Percentiles rank a stretch among this genome's conserved stretches.
Conservation (phyloP, 2,888 invertebrate genomes). For the Gymnoscelis rufifasciata region DNA sequence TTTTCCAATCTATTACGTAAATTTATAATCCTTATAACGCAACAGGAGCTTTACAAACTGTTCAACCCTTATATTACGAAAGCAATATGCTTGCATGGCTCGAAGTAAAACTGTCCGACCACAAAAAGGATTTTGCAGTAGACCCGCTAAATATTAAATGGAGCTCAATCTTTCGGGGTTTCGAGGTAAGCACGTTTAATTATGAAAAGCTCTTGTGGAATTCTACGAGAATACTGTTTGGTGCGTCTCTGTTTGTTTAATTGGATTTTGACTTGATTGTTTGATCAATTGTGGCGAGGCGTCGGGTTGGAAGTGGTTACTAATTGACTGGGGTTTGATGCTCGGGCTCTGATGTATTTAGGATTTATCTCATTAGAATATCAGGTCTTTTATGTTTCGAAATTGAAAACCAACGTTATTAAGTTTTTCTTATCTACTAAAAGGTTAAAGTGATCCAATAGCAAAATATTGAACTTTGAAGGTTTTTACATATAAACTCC, state of each 20-base stretch:
- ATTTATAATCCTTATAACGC: not conserved
- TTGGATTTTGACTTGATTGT: constrained; percentile 9
- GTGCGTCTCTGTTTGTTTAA: constrained; percentile 9
- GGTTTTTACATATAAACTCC: too few species aligned
- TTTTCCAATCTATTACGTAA: too few species aligned
- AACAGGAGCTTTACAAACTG: constrained; percentile 10
- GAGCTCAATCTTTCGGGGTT: constrained; percentile 57
- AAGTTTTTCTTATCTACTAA: too few species aligned
- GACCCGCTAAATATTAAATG: constrained; percentile 70
- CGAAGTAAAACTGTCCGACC: constrained; percentile 59
- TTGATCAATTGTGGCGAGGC: constrained; percentile 4
- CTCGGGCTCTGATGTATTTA: not conserved
- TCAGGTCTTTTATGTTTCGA: too few species aligned
- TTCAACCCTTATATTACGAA: constrained; percentile 14
- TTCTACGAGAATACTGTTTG: constrained; percentile 5
- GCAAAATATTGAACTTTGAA: too few species aligned
- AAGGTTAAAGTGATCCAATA: too few species aligned
- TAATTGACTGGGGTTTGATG: constrained; percentile 5
- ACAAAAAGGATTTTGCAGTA: constrained; percentile 72
- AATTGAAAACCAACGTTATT: too few species aligned
- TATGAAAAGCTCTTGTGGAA: constrained; percentile 39
- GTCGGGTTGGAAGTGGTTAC: not conserved
- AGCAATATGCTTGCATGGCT: constrained; percentile 22
- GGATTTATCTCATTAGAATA: not conserved
- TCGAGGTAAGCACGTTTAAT: constrained; percentile 59